phyloP scores from a whole-genome alignment of 1,140 invertebrate genomes.

The Fopius arisanus region DNA sequence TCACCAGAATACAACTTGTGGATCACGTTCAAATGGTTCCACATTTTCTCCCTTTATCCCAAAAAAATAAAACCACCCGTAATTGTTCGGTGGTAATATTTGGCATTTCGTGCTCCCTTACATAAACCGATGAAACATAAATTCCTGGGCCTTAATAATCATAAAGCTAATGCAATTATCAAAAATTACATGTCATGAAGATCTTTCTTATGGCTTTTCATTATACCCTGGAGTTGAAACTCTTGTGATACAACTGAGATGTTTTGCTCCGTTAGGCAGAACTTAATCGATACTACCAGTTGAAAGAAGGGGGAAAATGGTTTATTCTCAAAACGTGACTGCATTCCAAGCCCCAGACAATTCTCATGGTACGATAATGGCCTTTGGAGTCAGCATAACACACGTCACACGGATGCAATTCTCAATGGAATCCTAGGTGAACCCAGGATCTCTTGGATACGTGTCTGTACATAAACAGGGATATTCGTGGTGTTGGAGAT shows the following conservation, averaged over 20 bases:
- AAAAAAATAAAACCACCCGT: background rate
- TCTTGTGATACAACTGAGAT: background rate
- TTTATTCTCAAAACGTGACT: conserved; percentile 48
- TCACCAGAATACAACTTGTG: background rate
- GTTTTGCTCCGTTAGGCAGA: background rate
- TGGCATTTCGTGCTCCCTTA: background rate
- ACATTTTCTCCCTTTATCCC: background rate
- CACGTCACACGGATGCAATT: background rate
- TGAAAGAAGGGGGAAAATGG: conserved; percentile 22
- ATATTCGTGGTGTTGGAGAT: background rate
- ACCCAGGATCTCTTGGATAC: background rate
- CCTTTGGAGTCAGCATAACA: background rate
- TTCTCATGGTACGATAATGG: conserved; percentile 28
- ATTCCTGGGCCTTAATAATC: background rate
- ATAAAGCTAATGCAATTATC: conserved; percentile 1
- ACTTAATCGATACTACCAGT: background rate
- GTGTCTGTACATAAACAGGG: background rate
- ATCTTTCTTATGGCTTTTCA: background rate
- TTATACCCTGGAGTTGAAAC: background rate
- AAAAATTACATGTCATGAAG: conserved; percentile 7
- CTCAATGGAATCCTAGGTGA: background rate
- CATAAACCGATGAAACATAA: background rate
- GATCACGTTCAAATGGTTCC: conserved; percentile 26
- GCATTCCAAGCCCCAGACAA: conserved; percentile 26
- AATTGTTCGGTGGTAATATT: background rate